Conservation (phyloP, 64 coral and sea anemone species). For the Trachythela sp. region DNA sequence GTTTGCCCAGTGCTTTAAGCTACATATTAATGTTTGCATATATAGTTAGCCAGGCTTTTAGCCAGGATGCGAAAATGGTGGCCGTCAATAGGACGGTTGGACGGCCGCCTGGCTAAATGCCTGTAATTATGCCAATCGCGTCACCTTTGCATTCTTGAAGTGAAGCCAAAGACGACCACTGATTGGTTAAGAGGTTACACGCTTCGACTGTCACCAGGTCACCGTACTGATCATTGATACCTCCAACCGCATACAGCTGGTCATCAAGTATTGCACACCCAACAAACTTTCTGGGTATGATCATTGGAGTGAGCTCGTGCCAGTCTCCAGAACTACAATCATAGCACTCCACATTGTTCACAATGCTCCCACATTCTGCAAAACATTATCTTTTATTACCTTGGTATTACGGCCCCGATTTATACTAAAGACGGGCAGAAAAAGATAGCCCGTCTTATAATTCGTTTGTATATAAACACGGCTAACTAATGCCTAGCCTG, state of each 20-base stretch:
- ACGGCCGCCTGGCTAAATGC: too few relatives aligned
- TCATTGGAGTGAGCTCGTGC: constrained; percentile 70
- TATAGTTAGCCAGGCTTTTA: too few relatives aligned
- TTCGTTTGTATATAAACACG: background rate
- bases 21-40: too few relatives aligned
- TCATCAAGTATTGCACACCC: constrained; percentile 84
- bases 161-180: constrained; percentile 89
- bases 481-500: too few relatives aligned
- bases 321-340: constrained; percentile 80
- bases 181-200: constrained; percentile 65
- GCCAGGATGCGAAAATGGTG: too few relatives aligned
- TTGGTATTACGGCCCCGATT: too few relatives aligned
- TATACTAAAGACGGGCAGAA: too few relatives aligned
- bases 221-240: constrained; percentile 75
- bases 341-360: constrained; percentile 83
- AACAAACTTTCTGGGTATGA: constrained; percentile 76
- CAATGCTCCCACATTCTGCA: constrained; percentile 61
- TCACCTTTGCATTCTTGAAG: constrained; percentile 96
- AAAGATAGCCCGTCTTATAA: too few relatives aligned
- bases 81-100: too few relatives aligned
- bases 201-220: constrained; percentile 89
- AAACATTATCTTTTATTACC: background rate
- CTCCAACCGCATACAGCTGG: constrained; percentile 96
- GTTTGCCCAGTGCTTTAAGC: too few relatives aligned
- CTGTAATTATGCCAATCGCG: background rate